Evolutionary conservation across 2,888 invertebrate species (phyloP), one percentile per base, ranked within the genome.

Genomic region (Dione vanillae): DNA sequence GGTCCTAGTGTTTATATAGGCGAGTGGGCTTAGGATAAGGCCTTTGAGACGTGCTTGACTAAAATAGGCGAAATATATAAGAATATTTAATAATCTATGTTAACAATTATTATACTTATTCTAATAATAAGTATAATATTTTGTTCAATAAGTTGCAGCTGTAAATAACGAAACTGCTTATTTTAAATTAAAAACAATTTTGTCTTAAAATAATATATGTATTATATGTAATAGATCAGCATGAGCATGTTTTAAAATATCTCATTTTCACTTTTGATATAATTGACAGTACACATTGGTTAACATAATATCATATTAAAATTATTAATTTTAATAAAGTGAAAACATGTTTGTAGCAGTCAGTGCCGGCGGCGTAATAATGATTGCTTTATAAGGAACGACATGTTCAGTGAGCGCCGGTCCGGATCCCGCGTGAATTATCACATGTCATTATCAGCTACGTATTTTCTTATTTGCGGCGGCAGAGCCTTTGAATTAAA

Each of bases 401-500:
- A 69, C 71, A 59, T 72, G 71, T 73, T 71, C 71, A 64, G 41
- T 66, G 68, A 69, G 61, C 66, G 69, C 64, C 59, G 65, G 67
- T 64, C 72, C 52, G 70, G 61, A 73, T 72, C 76, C 77, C 78
- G 83, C 79, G 85, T 81, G 83, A 88, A 86, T 87, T 88, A 89
- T 88, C 87, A 82, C 85, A 81, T 81, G 79, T 84, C 80, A 87
- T 88, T 88, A 90, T 89, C 86, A 80, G 82, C 81, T 81, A 85
- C 86, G 85, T 85, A 88, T 86, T 85, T 82, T 82, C 74, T 75
- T 75, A 74, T 68, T 73, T 70, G 72, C 77, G 82, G 83, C 88
- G 87, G 86, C 83, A 82, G 79, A 84, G 82, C 85, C 86, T 90
- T 90, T 89, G 89, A 86, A 84, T 88, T 86, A 88, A 88, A 89